A percentile compares a stretch with the other conserved stretches of the same genome.
Conservation (phyloP, 1,140 invertebrate genomes). For the Zaprionus tsacasi region DNA sequence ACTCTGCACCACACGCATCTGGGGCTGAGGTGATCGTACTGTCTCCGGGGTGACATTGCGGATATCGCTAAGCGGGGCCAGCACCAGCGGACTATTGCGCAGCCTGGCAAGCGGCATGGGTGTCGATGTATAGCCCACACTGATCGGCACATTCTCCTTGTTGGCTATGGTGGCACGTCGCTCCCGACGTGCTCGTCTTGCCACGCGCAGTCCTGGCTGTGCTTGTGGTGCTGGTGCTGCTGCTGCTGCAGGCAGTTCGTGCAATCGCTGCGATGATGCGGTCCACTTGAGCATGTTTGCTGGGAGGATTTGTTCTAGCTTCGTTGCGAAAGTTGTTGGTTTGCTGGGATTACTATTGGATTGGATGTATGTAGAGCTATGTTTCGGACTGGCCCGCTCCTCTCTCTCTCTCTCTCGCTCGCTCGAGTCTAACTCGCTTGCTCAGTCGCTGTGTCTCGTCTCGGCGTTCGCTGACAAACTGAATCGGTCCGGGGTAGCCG, state of each 20-base stretch:
- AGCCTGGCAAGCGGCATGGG: constrained; percentile 56
- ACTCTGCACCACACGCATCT: constrained; percentile 47
- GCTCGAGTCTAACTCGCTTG: constrained; percentile 11
- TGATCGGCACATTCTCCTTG: constrained; percentile 60
- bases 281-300: constrained; percentile 78
- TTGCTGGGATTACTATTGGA: constrained; percentile 6
- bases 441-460: constrained; percentile 23
- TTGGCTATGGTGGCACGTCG: constrained; percentile 59
- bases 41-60: constrained; percentile 71
- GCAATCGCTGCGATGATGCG: constrained; percentile 49
- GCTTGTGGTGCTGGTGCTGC: constrained; percentile 36
- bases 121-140: constrained; percentile 63
- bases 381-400: constrained; percentile 11
- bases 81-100: constrained; percentile 71
- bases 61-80: constrained; percentile 75
- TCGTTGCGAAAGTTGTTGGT: background rate
- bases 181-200: constrained; percentile 38
- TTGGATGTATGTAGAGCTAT: constrained; percentile 8
- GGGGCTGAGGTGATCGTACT: background rate
- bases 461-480: constrained; percentile 83
- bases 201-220: constrained; percentile 26
- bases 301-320: background rate
- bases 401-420: too few species aligned
- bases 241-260: constrained; percentile 11
- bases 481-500: constrained; percentile 54